A percentile compares a stretch with the other conserved stretches of the same genome.
Evolutionary conservation across 1,140 invertebrate genomes (phyloP).

Genomic region (Drosophila melanogaster): DNA sequence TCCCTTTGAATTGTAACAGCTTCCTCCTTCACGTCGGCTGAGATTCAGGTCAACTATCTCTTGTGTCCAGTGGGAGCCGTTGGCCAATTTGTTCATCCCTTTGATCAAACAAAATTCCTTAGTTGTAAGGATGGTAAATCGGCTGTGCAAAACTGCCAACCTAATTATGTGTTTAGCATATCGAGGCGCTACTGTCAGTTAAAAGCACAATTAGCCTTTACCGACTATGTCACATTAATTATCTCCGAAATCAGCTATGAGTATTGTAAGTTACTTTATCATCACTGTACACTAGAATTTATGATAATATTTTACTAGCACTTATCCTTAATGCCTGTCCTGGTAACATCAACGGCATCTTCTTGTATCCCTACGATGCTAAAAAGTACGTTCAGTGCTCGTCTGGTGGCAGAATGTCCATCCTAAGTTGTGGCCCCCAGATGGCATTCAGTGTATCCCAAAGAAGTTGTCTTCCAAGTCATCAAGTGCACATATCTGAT

Average conservation of each 20-base stretch:
- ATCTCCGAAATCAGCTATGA: conserved; percentile 63
- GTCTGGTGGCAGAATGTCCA: conserved; percentile 39
- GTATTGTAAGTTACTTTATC: conserved; percentile 65
- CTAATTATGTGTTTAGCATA: conserved; percentile 88
- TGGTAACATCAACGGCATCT: conserved; percentile 50
- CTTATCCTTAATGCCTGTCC: conserved; percentile 55
- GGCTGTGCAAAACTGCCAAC: conserved; percentile 87
- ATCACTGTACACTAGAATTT: not conserved
- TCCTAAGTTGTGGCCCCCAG: conserved; percentile 48
- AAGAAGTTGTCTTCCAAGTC: conserved; percentile 22
- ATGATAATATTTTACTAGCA: conserved; percentile 30
- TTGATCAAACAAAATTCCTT: conserved; percentile 88
- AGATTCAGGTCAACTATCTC: conserved; percentile 26
- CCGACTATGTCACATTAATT: conserved; percentile 66
- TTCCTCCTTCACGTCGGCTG: conserved; percentile 56
- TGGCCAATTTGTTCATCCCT: conserved; percentile 87
- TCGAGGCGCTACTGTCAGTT: conserved; percentile 86
- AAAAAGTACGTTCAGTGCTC: conserved; percentile 61
- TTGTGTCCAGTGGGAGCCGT: conserved; percentile 59
- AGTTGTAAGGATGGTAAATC: conserved; percentile 87
- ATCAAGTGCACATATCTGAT: conserved; percentile 22
- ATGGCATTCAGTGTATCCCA: conserved; percentile 55
- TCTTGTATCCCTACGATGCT: conserved; percentile 77
- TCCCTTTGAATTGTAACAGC: conserved; percentile 11
- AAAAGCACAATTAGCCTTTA: conserved; percentile 85